Percentiles rank a stretch among this genome's conserved stretches.
Evolutionary conservation across 2,113 vertebrate species (phyloP).

Genomic region (Cariama cristata): DNA sequence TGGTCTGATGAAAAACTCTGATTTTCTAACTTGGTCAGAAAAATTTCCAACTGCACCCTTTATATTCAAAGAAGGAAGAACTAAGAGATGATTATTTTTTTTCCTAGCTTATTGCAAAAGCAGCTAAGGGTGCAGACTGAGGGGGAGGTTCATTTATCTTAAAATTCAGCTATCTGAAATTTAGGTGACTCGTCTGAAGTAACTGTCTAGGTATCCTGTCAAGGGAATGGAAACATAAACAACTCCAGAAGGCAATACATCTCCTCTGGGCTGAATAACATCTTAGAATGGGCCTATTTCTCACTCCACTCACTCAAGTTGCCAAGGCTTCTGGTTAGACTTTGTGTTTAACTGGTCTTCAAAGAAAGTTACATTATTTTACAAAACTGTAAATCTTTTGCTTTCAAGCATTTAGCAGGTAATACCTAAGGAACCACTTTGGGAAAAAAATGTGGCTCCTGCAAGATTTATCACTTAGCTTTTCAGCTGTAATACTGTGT

Average conservation of each 20-base stretch:
- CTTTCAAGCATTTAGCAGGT: background rate
- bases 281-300: background rate
- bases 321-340: background rate
- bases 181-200: background rate
- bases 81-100: background rate
- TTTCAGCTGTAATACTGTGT: background rate
- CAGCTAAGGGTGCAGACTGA: background rate
- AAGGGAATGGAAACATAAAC: background rate
- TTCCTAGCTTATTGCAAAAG: background rate
- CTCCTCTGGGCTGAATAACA: background rate
- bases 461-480: background rate
- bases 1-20: background rate
- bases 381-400: background rate
- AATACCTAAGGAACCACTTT: background rate
- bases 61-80: background rate
- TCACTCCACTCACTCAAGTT: background rate
- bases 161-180: background rate
- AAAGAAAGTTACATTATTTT: background rate
- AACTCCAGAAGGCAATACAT: background rate
- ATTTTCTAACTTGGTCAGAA: background rate
- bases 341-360: background rate
- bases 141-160: background rate
- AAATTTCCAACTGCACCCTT: background rate
- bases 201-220: background rate
- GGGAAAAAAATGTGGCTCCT: background rate